Evolutionary conservation across 1,140 invertebrate genomes (phyloP), one percentile per base, ranked within the genome.

Genomic region (Vanessa atalanta): DNA sequence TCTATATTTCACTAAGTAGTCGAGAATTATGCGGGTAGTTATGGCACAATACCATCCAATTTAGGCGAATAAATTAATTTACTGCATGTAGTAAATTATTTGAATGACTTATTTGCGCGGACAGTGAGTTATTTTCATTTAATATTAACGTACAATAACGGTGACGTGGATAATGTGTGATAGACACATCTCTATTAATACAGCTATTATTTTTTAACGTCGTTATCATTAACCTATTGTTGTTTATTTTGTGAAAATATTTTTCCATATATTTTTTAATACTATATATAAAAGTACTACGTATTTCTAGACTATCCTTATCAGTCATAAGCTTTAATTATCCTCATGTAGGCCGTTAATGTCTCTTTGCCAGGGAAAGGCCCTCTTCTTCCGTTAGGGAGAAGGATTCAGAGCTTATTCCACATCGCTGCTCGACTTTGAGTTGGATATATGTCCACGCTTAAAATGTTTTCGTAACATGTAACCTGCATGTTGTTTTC

Each of bases 11-110:
- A 51, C 26, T 69, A 65, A 74, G 61, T 64, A 20, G 43, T 23
- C 15, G 66, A 53, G 50, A 69, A 74, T 69, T 63, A 74, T 55
- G 66, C 60, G 20, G 47, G 61, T 61, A 48, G 26, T 74, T 69
- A 51, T 55, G 48, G 7, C 12, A 69, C 60, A 69, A 69, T 74
- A 53, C n/a, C 66, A 50, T 65, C 16, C 66, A 74, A 64, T 69
- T 74, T 69, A 53, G 66, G 9, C 51, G 23, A 23, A n/a, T 16
- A 63, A 65, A 53, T 73, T 66, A 20, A 26, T 68, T 53, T 63
- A 53, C 53, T 47, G 20, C 43, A 60, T 69, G 60, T 23, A 69
- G 7, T 43, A 50, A 66, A 50, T 60, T 72, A 26, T 65, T 57
- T 31, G 47, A 65, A 64, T 48, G 47, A 48, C n/a, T 67, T 47